These are phyloP conservation scores for Chrysolina oricalcia DNA, from an alignment of 2,888 invertebrate species.

Conservation along the genomic window DNA sequence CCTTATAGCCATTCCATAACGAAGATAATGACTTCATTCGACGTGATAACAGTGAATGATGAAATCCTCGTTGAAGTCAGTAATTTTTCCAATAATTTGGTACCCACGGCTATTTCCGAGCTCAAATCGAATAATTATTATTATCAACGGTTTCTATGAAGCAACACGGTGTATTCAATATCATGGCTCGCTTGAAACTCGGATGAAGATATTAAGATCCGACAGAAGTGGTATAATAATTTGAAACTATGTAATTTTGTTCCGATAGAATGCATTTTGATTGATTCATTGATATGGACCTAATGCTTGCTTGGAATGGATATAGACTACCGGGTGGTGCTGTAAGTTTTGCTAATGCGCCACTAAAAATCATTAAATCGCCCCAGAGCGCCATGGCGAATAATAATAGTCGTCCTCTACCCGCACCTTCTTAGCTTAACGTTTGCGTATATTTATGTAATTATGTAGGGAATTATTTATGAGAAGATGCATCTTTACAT, in stretches of 20 bases:
- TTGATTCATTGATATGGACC: no score
- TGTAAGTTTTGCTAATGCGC: no score
- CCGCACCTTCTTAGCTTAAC: no score
- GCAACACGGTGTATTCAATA: not conserved
- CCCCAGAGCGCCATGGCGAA: no score
- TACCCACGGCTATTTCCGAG: not conserved
- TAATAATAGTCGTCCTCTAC: no score
- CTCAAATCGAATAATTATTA: slow-evolving; percentile 2
- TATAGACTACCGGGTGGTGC: not conserved
- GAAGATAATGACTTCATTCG: not conserved
- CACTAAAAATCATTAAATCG: no score
- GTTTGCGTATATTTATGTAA: no score
- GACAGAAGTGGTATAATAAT: not conserved
- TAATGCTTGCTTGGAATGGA: no score
- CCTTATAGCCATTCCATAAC: not conserved
- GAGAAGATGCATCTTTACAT: no score
- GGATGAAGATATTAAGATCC: not conserved
- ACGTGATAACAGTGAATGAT: not conserved
- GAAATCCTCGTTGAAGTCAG: not conserved
- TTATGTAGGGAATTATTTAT: no score
- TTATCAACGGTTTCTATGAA: not conserved
- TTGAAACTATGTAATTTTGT: no score
- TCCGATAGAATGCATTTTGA: no score
- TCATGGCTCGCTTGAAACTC: not conserved
- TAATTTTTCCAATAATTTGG: not conserved